Conservation (phyloP, 2,888 invertebrate genomes). For the Clostera curtula region DNA sequence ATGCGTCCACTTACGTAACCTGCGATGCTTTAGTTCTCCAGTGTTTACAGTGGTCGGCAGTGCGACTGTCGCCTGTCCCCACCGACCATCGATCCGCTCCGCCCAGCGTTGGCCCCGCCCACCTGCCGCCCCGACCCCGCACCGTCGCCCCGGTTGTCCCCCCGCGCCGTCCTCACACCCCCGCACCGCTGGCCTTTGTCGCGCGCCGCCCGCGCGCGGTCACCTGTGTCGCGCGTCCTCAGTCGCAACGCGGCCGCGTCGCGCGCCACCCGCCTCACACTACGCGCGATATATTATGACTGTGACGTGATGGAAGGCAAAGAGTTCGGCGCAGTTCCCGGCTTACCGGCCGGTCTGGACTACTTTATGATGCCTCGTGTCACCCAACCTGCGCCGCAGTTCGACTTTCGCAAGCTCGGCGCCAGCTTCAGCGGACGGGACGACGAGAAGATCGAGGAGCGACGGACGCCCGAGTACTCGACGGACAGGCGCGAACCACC, state of each 20-base stretch:
- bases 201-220: conserved; percentile 68
- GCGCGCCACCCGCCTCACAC: conserved; percentile 70
- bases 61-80: conserved; percentile 69
- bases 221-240: conserved; percentile 75
- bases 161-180: conserved; percentile 31
- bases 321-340: conserved; percentile 67
- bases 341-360: conserved; percentile 66
- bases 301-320: conserved; percentile 71
- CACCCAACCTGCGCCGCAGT: conserved; percentile 89
- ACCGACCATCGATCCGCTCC: conserved; percentile 72
- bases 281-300: conserved; percentile 56
- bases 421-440: conserved; percentile 76
- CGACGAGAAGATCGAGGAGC: conserved; percentile 57
- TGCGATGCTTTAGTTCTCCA: conserved; percentile 44
- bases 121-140: conserved; percentile 39
- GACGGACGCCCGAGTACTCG: conserved; percentile 56
- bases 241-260: conserved; percentile 76
- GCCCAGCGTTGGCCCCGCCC: conserved; percentile 70
- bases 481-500: conserved; percentile 56
- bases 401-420: conserved; percentile 87
- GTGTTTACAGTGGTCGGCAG: conserved; percentile 60
- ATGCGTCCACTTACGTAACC: conserved; percentile 53
- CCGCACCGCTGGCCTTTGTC: conserved; percentile 65
- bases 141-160: conserved; percentile 26
- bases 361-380: conserved; percentile 77